Evolutionary conservation across 1,140 invertebrate species (phyloP), one percentile per base, ranked within the genome.

Genomic region (Pararge aegeria): DNA sequence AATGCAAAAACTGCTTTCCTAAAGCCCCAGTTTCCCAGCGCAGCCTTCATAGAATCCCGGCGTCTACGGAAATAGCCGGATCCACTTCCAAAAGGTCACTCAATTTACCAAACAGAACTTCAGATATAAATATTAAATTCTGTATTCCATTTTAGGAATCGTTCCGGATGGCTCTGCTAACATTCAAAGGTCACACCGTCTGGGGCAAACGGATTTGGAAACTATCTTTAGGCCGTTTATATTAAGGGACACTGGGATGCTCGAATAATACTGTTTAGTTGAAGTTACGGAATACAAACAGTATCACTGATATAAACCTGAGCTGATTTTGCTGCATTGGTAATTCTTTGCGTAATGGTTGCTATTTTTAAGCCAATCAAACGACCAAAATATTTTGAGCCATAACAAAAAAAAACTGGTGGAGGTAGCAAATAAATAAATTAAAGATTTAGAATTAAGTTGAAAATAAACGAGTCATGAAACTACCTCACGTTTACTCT

Each of bases 41-140:
- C 40, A 61, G 20, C 40, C 50, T 59, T 52, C 38, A 20, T 19
- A 53, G 20, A 44, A 61, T 54, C 30, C 38, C 44, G 44, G 48
- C 53, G 46, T 55, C 52, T 53, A 50, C 59, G 24, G 59, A 61
- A 50, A 61, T 55, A 61, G 21, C 46, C 34, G 19, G 46, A 54
- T 50, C 59, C 52, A 55, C 52, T 48, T 55, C 21, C 1, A 46
- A 59, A 61, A 61, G 59, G 59, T 61, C 51, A 55, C 42, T 56
- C 54, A 29, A 46, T 56, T 34, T 21, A 34, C 34, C 20, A 55
- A 61, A 61, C 54, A 55, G 59, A 50, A 55, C 42, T 46, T 40
- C 20, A 18, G 7, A 49, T 18, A 55, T 61, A 61, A 55, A 61
- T 61, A 49, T 61, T 55, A 49, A 55, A 55, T 61, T 55, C 52